Conservation (phyloP, 1,140 invertebrate species). For the Agrilus planipennis region DNA sequence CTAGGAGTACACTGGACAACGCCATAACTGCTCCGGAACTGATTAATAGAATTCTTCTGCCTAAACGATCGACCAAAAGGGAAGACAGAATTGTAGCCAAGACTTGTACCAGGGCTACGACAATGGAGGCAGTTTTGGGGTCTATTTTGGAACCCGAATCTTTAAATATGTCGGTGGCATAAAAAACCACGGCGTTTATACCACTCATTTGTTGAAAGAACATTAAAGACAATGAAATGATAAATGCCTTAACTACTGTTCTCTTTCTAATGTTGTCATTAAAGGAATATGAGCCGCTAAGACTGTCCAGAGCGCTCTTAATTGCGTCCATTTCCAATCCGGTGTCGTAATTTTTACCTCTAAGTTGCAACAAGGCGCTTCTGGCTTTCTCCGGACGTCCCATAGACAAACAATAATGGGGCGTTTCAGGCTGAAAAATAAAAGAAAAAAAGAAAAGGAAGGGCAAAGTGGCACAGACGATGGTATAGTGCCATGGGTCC, state of each 20-base stretch:
- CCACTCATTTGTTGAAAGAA: conserved; percentile 71
- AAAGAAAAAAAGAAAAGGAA: conserved; percentile 45
- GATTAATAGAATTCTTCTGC: conserved; percentile 55
- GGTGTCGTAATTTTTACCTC: conserved; percentile 53
- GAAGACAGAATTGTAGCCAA: conserved; percentile 46
- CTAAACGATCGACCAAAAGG: conserved; percentile 49
- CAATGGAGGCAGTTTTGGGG: conserved; percentile 48
- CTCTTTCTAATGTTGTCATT: conserved; percentile 35
- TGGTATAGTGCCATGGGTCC: conserved; percentile 39
- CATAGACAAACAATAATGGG: conserved; percentile 39
- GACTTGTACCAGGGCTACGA: conserved; percentile 62
- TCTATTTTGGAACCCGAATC: conserved; percentile 39
- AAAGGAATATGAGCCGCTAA: conserved; percentile 33
- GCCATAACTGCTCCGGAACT: conserved; percentile 52
- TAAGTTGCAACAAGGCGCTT: conserved; percentile 49
- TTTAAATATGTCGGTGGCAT: conserved; percentile 55
- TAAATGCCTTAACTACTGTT: conserved; percentile 37
- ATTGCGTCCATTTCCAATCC: conserved; percentile 43
- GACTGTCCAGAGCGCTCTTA: conserved; percentile 33
- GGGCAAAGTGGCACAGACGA: conserved; percentile 45
- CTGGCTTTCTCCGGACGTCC: conserved; percentile 50
- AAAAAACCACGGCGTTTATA: conserved; percentile 71
- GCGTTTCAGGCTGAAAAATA: conserved; percentile 59
- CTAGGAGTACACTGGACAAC: conserved; percentile 48
- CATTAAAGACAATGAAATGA: conserved; percentile 54